Evolutionary conservation across 2,888 invertebrate genomes (phyloP).

Genomic region (Amblyjoppa fuscipennis): DNA sequence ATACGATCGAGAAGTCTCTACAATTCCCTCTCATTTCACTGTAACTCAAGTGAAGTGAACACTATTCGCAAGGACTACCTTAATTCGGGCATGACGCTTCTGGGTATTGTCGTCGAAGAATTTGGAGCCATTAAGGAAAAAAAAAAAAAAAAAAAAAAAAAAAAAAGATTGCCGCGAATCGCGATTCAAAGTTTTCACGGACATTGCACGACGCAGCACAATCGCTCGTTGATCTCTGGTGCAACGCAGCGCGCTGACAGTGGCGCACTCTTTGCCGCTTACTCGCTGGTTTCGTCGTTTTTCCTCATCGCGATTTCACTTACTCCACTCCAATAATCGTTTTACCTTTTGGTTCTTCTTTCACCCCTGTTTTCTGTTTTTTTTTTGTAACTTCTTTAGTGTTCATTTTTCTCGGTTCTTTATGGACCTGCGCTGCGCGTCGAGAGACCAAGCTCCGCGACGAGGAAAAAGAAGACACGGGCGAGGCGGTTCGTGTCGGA

Average conservation of each 20-base stretch:
- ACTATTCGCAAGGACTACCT: too few relatives aligned
- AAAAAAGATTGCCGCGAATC: too few relatives aligned
- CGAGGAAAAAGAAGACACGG: background rate
- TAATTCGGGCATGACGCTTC: background rate
- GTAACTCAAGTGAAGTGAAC: too few relatives aligned
- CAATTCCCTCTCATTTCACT: too few relatives aligned
- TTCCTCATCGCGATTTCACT: background rate
- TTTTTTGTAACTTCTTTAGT: background rate
- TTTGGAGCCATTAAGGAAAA: background rate
- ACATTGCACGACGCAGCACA: too few relatives aligned
- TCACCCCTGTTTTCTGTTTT: background rate
- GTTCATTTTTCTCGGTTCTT: background rate
- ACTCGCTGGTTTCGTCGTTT: background rate
- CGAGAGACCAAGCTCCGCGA: background rate
- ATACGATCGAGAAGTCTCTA: too few relatives aligned
- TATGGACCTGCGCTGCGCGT: background rate
- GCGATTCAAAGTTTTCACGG: too few relatives aligned
- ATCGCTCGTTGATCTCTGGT: too few relatives aligned
- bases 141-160: background rate
- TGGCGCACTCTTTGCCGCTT: too few relatives aligned
- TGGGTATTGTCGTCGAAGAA: background rate
- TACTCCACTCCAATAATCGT: background rate
- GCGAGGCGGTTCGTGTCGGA: background rate
- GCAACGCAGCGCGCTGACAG: too few relatives aligned
- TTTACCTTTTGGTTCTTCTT: background rate